These are phyloP conservation scores for Mycteria americana DNA, from an alignment of 2,797 vertebrate genomes.

Conservation along the genomic window DNA sequence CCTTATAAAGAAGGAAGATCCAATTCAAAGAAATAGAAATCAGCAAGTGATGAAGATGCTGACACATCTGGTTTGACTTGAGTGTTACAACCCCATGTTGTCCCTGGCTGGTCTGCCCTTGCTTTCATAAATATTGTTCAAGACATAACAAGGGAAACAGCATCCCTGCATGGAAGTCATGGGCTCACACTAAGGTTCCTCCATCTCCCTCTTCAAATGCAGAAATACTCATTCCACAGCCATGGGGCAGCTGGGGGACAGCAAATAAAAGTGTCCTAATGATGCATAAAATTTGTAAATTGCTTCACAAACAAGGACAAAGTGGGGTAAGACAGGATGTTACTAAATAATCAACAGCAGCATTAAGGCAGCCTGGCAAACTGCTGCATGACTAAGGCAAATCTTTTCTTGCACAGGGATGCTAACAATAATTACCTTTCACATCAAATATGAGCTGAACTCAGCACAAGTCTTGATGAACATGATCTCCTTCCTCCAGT, in stretches of 20 bases:
- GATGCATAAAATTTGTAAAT: background rate
- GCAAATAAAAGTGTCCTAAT: background rate
- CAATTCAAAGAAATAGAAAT: background rate
- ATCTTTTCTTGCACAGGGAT: background rate
- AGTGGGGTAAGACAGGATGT: background rate
- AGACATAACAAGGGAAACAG: background rate
- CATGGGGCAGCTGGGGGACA: background rate
- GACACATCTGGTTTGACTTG: background rate
- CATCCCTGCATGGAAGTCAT: background rate
- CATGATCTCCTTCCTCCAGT: fast-evolving
- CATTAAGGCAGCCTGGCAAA: background rate
- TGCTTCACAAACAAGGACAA: background rate
- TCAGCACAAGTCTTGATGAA: background rate
- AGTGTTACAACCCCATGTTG: background rate
- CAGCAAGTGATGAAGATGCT: background rate
- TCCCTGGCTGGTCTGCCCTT: background rate
- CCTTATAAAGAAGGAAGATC: background rate
- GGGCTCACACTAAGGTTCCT: background rate
- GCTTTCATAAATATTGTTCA: background rate
- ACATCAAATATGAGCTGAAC: background rate
- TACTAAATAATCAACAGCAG: background rate
- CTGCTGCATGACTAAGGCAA: background rate
- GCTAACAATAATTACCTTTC: background rate
- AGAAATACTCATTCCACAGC: background rate
- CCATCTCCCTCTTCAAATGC: background rate